phyloP scores from a whole-genome alignment of 2,797 vertebrate genomes.

The Alcedo quadribrachys region DNA sequence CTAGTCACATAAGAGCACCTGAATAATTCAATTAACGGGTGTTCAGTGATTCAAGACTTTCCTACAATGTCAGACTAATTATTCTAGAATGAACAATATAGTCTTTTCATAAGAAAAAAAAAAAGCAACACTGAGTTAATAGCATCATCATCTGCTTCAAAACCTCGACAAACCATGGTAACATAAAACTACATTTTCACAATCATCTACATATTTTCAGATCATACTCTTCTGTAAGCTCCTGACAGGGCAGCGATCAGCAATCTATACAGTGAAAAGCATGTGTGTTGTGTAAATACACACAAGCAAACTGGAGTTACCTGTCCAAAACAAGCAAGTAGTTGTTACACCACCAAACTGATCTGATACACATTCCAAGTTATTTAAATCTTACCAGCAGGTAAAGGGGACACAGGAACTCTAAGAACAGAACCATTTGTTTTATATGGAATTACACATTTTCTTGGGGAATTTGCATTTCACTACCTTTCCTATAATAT shows the following conservation, averaged over 20 bases:
- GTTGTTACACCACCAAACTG: background rate
- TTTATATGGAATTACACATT: background rate
- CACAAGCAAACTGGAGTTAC: background rate
- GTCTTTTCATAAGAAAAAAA: background rate
- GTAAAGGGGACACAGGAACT: background rate
- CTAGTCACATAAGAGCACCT: background rate
- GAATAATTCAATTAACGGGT: background rate
- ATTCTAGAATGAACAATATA: background rate
- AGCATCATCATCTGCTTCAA: slow-evolving; percentile 5
- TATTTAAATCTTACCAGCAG: background rate
- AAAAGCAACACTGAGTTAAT: background rate
- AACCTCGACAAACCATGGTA: slow-evolving; percentile 1
- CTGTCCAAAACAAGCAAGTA: background rate
- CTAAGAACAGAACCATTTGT: background rate
- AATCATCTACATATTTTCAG: background rate
- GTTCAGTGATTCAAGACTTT: background rate
- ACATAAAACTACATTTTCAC: background rate
- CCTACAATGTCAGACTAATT: background rate
- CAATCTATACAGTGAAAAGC: background rate
- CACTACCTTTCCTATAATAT: background rate
- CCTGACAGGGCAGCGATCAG: background rate
- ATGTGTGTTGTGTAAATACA: fast-evolving
- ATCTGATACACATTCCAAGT: background rate
- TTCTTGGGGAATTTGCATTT: background rate
- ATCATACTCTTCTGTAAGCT: background rate